These are phyloP conservation scores for Cranoglanis bouderius DNA, from an alignment of 2,113 vertebrate species.

Conservation along the genomic window DNA sequence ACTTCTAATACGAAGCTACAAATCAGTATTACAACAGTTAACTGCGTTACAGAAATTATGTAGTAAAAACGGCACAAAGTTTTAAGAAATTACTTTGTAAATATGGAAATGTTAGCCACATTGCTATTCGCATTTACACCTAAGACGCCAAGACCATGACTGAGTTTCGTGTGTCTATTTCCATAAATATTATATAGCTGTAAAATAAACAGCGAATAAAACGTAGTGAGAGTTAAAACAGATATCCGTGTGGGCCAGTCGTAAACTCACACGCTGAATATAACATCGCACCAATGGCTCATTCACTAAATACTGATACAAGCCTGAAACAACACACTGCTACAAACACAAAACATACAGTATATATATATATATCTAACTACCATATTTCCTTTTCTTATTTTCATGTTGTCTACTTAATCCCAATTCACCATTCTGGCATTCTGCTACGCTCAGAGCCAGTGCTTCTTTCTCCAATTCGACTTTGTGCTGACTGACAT, in stretches of 20 bases:
- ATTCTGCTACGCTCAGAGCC: background rate
- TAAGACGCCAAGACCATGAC: background rate
- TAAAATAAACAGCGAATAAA: background rate
- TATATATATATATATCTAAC: background rate
- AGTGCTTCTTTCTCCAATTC: background rate
- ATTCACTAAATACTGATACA: constrained; percentile 7
- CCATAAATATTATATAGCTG: background rate
- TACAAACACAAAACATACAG: background rate
- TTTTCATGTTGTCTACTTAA: background rate
- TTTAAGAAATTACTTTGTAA: background rate
- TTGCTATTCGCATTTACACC: background rate
- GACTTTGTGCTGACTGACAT: constrained; percentile 17
- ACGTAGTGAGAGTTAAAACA: background rate
- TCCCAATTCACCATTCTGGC: background rate
- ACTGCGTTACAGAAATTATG: background rate
- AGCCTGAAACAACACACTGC: background rate
- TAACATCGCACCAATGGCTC: constrained; percentile 28
- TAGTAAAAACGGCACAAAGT: background rate
- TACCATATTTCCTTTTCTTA: background rate
- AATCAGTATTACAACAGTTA: background rate
- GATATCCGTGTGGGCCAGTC: background rate
- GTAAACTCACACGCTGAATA: background rate
- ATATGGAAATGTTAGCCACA: background rate
- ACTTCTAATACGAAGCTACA: background rate
- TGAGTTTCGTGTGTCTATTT: background rate